Evolutionary conservation across 2,113 vertebrate genomes (phyloP).

Genomic region (Lynx canadensis): DNA sequence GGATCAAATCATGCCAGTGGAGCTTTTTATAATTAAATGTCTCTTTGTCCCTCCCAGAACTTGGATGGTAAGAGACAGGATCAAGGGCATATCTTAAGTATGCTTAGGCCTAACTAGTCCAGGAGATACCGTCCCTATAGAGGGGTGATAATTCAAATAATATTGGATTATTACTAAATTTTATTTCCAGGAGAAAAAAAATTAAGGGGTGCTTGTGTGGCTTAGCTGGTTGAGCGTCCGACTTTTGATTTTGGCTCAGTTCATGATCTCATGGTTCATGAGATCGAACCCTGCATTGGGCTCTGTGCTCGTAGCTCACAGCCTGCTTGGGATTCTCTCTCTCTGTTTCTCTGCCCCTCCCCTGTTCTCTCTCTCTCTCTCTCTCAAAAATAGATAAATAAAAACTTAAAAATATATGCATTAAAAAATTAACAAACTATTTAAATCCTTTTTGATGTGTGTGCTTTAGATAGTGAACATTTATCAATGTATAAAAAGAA

Average conservation of each 20-base stretch:
- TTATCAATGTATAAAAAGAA: not conserved
- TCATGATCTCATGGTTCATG: too few species aligned
- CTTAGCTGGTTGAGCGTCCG: too few species aligned
- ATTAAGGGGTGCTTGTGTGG: not conserved
- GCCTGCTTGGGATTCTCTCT: too few species aligned
- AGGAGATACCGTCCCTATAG: not conserved
- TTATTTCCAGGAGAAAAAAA: not conserved
- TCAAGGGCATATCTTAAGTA: not conserved
- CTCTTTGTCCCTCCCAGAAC: not conserved
- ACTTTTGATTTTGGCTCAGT: too few species aligned
- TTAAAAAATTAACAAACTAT: not conserved
- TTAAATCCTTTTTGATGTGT: not conserved
- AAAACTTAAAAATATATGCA: too few species aligned
- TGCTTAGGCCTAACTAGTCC: not conserved
- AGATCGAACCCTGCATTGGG: too few species aligned
- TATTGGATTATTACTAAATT: not conserved
- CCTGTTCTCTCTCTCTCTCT: too few species aligned
- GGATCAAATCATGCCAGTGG: not conserved
- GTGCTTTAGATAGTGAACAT: not conserved
- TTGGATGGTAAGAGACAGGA: not conserved
- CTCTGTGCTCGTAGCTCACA: too few species aligned
- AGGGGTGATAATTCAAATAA: not conserved
- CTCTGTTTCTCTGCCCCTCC: too few species aligned
- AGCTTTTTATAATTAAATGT: not conserved
- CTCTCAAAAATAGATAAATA: too few species aligned